Percentiles rank a stretch among this genome's conserved stretches.
phyloP scores from a whole-genome alignment of 1,140 invertebrate genomes.

The Bombus difficillimus region DNA sequence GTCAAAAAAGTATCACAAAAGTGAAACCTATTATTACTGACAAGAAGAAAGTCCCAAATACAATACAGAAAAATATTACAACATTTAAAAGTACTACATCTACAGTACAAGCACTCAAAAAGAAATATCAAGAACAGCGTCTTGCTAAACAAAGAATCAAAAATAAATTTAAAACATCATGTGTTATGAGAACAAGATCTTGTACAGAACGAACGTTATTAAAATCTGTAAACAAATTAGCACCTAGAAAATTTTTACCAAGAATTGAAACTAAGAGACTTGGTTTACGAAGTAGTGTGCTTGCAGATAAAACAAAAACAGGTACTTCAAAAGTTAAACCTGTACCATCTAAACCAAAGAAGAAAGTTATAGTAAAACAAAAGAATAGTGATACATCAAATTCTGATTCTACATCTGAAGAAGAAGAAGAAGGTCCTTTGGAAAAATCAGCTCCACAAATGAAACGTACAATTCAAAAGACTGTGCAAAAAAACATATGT shows the following conservation, averaged over 20 bases:
- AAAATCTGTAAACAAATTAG: slow-evolving; percentile 66
- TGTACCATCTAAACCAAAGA: slow-evolving; percentile 62
- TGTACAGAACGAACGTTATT: slow-evolving; percentile 68
- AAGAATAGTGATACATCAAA: slow-evolving; percentile 68
- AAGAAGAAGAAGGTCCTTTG: slow-evolving; percentile 70
- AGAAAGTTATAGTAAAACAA: slow-evolving; percentile 60
- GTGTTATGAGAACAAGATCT: slow-evolving; percentile 79
- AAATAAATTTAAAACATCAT: slow-evolving; percentile 76
- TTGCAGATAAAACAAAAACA: slow-evolving; percentile 63
- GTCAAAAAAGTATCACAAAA: slow-evolving; percentile 64
- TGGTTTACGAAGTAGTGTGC: slow-evolving; percentile 76
- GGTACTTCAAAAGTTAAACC: slow-evolving; percentile 50
- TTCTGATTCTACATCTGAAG: slow-evolving; percentile 78
- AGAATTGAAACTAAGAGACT: slow-evolving; percentile 74
- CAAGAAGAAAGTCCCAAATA: slow-evolving; percentile 66
- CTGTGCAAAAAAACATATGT: slow-evolving; percentile 71
- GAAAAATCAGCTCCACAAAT: slow-evolving; percentile 54
- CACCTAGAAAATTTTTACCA: slow-evolving; percentile 70
- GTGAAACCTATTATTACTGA: slow-evolving; percentile 62
- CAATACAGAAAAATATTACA: slow-evolving; percentile 64
- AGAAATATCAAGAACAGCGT: slow-evolving; percentile 87
- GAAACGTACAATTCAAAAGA: slow-evolving; percentile 66
- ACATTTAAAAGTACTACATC: slow-evolving; percentile 79
- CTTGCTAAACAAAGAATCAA: slow-evolving; percentile 83
- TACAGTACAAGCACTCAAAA: slow-evolving; percentile 85